These are phyloP conservation scores for Zoanthus solanderi DNA, from an alignment of 92 coral and sea anemone species.

Conservation along the genomic window DNA sequence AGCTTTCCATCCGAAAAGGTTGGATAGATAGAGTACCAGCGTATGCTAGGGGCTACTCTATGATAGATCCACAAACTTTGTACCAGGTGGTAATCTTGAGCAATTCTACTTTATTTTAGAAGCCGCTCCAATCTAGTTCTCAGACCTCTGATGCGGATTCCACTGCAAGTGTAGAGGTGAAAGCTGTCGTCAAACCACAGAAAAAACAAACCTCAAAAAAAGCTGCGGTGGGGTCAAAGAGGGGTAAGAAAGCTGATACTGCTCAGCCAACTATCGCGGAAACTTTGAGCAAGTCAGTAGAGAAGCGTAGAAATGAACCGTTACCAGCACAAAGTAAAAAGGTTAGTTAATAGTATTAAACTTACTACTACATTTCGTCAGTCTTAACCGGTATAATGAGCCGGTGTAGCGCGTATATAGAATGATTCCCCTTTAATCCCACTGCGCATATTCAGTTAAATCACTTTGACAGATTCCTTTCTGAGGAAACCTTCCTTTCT, in stretches of 20 bases:
- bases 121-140: not conserved
- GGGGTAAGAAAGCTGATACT: constrained; percentile 11
- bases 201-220: constrained; percentile 18
- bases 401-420: no score
- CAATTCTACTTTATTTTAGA: not conserved
- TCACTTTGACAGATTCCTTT: no score
- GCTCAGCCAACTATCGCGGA: constrained; percentile 19
- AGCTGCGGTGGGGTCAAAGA: not conserved
- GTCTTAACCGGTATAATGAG: not conserved
- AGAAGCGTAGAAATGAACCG: constrained; percentile 1
- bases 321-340: not conserved
- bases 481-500: no score
- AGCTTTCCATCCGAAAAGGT: no score
- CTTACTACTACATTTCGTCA: no score
- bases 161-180: constrained; percentile 14
- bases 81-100: no score
- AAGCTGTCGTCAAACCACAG: constrained; percentile 3
- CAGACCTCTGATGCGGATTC: constrained; percentile 13
- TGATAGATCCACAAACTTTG: no score
- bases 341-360: not conserved
- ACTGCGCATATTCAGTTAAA: no score
- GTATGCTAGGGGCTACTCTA: no score
- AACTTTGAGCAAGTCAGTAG: constrained; percentile 1
- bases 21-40: no score
- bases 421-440: no score